Evolutionary conservation across 2,888 invertebrate species (phyloP).

Genomic region (Rotaria socialis): DNA sequence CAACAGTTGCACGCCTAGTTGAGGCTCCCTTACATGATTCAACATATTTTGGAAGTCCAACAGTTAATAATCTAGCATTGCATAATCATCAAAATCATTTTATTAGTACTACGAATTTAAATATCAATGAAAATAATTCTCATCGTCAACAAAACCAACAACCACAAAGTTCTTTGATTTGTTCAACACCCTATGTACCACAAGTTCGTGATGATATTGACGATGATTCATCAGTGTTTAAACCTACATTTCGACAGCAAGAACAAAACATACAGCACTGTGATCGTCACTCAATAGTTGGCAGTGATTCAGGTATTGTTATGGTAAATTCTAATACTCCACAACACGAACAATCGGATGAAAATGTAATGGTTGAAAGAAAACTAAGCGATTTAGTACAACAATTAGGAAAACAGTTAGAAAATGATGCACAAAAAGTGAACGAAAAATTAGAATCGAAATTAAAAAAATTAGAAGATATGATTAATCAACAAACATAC

Average conservation of each 20-base stretch:
- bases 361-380: not conserved
- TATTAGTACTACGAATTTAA: not conserved
- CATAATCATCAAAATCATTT: not conserved
- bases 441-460: constrained; percentile 27
- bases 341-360: not conserved
- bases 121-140: not conserved
- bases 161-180: not conserved
- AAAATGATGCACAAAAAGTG: not conserved
- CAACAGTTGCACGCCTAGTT: not conserved
- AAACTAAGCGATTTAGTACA: not conserved
- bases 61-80: not conserved
- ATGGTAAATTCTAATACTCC: not conserved
- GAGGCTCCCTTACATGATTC: not conserved
- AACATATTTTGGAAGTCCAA: not conserved
- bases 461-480: constrained; percentile 34
- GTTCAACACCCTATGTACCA: not conserved
- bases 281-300: not conserved
- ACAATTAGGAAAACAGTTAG: constrained; percentile 29
- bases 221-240: not conserved
- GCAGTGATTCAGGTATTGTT: not conserved
- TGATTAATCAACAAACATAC: constrained; percentile 31
- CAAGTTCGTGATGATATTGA: not conserved
- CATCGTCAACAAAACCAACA: not conserved
- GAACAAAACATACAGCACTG: not conserved
- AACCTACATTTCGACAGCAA: not conserved